These are phyloP conservation scores for Megastigmus dorsalis DNA, from an alignment of 2,888 invertebrate species.

Conservation along the genomic window DNA sequence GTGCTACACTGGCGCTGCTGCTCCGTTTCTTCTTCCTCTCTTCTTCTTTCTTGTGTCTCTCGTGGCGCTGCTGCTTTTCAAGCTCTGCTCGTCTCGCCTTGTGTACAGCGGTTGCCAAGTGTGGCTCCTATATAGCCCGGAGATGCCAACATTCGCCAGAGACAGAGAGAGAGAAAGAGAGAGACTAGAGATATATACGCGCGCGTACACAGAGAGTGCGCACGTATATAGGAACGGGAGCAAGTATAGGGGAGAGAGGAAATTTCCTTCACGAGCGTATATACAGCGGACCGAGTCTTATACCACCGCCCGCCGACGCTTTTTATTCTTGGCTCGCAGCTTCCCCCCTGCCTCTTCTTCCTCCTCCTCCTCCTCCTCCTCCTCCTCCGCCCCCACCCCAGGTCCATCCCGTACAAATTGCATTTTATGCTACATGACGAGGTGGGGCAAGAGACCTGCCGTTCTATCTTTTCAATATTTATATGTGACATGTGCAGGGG, in stretches of 20 bases:
- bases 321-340: constrained; percentile 46
- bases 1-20: constrained; percentile 13
- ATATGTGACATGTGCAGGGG: background rate
- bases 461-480: constrained; percentile 35
- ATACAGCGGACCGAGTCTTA: background rate
- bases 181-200: background rate
- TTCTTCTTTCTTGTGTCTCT: constrained; percentile 54
- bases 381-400: background rate
- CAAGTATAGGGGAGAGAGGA: constrained; percentile 53
- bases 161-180: constrained; percentile 47
- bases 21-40: background rate
- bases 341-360: too few relatives aligned
- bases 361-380: background rate
- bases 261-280: constrained; percentile 5
- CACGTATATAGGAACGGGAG: constrained; percentile 27
- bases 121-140: constrained; percentile 44
- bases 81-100: background rate
- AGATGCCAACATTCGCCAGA: constrained; percentile 33
- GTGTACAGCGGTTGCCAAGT: constrained; percentile 40
- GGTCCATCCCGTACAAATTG: constrained; percentile 27
- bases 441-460: constrained; percentile 9
- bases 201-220: background rate
- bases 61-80: constrained; percentile 36
- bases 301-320: too few relatives aligned
- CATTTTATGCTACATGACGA: constrained; percentile 37